Percentiles rank a stretch among this genome's conserved stretches.
phyloP scores from a whole-genome alignment of 2,797 vertebrate species.

The Alouatta caraya region DNA sequence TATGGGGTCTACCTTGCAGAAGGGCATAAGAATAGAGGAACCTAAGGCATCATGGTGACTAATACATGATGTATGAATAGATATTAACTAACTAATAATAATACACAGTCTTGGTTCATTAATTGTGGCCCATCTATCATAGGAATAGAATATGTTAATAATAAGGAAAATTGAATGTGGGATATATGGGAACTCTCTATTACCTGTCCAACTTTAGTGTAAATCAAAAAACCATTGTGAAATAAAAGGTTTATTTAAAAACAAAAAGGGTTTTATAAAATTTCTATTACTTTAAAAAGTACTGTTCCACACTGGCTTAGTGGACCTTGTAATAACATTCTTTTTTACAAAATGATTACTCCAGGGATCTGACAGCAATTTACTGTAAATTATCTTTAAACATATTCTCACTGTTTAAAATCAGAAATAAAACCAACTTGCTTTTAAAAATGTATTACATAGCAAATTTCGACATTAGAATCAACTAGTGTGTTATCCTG shows the following conservation, averaged over 20 bases:
- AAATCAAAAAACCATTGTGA: not conserved
- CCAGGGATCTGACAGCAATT: not conserved
- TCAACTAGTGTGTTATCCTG: not conserved
- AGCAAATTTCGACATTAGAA: not conserved
- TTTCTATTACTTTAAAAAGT: not conserved
- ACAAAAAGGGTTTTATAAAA: not conserved
- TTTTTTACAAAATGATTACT: not conserved
- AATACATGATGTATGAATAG: not conserved
- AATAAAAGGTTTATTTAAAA: not conserved
- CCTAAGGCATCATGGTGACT: rapidly evolving
- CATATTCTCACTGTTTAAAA: not conserved
- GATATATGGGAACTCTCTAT: not conserved
- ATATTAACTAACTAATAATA: not conserved
- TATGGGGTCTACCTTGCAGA: not conserved
- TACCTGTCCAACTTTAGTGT: not conserved
- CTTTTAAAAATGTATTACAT: not conserved
- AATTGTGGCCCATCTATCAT: not conserved
- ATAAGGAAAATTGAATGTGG: not conserved
- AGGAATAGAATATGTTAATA: not conserved
- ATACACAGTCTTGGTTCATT: not conserved
- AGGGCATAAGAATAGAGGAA: not conserved
- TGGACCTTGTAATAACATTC: not conserved
- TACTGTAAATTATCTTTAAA: not conserved
- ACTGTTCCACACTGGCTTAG: not conserved
- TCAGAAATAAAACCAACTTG: not conserved